Percentiles rank a stretch among this genome's conserved stretches.
Evolutionary conservation across 2,797 vertebrate genomes (phyloP).

Genomic region (Coracias cyanogaster): DNA sequence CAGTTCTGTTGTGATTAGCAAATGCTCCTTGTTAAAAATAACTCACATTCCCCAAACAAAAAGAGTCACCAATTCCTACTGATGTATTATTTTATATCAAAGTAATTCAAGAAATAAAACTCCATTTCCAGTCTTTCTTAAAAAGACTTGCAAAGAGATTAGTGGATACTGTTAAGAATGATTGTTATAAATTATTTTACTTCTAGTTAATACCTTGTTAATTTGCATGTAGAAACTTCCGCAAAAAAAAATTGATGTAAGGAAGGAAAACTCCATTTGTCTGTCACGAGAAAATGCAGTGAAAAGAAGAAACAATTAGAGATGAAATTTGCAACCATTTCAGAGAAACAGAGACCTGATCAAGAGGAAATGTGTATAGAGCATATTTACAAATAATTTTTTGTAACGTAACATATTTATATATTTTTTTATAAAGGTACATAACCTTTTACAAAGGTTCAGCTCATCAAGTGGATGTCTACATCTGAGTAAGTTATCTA

Average conservation of each 20-base stretch:
- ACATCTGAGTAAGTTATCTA: neutral
- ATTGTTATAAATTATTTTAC: neutral
- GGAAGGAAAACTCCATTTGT: conserved; percentile 39
- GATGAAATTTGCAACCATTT: conserved; percentile 49
- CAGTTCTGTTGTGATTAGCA: neutral
- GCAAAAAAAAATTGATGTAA: conserved; percentile 49
- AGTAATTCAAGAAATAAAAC: neutral
- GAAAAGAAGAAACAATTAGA: conserved; percentile 45
- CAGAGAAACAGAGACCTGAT: conserved; percentile 49
- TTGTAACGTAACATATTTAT: neutral
- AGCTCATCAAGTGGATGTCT: neutral
- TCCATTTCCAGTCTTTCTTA: neutral
- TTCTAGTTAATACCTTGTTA: conserved; percentile 7
- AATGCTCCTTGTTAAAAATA: conserved; percentile 19
- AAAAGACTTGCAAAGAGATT: neutral
- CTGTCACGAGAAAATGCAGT: conserved; percentile 42
- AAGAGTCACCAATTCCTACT: neutral
- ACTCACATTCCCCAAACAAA: neutral
- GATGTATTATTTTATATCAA: neutral
- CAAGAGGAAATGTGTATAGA: conserved; percentile 30
- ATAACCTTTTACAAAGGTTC: neutral
- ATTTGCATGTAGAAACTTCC: conserved; percentile 59
- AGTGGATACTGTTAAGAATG: neutral
- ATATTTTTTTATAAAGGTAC: neutral
- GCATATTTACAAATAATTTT: neutral